A percentile compares a stretch with the other conserved stretches of the same genome.
Conservation (phyloP, 2,113 vertebrate genomes). For the Ardeotis arabs region DNA sequence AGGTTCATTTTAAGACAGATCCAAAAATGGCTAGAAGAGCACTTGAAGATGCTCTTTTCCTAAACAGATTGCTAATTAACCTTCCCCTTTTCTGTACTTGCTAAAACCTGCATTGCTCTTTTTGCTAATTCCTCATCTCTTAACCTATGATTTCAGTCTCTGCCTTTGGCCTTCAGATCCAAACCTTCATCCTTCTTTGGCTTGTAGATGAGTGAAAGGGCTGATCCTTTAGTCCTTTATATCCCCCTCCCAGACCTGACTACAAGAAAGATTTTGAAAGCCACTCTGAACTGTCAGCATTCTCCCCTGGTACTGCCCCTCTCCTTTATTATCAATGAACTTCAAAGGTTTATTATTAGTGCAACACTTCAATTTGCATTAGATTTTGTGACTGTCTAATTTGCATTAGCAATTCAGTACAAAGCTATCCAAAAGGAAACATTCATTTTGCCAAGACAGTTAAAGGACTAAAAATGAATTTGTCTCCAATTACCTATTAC, state of each 20-base stretch:
- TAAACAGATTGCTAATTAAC: constrained; percentile 32
- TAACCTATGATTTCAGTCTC: background rate
- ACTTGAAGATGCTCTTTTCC: background rate
- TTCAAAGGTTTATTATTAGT: background rate
- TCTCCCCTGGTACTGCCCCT: background rate
- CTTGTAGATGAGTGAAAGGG: background rate
- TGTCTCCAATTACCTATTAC: background rate
- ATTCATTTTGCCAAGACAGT: background rate
- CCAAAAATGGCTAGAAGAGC: constrained; percentile 2
- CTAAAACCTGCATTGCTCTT: background rate
- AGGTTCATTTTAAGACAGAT: constrained; percentile 1
- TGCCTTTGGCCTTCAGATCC: background rate
- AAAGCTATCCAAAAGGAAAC: background rate
- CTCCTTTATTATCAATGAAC: background rate
- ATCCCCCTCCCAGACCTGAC: background rate
- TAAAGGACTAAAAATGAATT: background rate
- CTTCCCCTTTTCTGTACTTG: background rate
- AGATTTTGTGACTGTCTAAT: background rate
- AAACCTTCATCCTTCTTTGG: background rate
- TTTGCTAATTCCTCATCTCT: background rate
- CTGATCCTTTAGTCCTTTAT: background rate
- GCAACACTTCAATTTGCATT: background rate
- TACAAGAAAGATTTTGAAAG: background rate
- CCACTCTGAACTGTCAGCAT: background rate
- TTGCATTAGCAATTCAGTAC: background rate